Evolutionary conservation across 2,113 vertebrate genomes (phyloP).

Genomic region (Paradisaea rubra): DNA sequence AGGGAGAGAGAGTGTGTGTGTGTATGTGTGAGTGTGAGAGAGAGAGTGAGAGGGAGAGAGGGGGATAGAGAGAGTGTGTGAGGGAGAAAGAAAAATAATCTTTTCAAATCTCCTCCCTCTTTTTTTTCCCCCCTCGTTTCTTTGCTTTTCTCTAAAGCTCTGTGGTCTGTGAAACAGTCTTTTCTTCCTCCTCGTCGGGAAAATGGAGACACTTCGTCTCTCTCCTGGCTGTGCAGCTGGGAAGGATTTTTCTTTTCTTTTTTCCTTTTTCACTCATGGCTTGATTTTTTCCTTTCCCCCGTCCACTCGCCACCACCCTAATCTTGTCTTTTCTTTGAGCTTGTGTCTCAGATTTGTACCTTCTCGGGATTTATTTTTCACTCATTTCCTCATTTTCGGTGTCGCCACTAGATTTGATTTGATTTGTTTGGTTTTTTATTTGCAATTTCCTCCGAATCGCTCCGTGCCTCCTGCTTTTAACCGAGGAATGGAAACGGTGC

Average conservation of each 20-base stretch:
- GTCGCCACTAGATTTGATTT: background rate
- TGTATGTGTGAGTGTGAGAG: constrained; percentile 56
- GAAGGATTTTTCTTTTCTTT: constrained; percentile 60
- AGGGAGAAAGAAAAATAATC: constrained; percentile 73
- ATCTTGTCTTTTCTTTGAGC: constrained; percentile 21
- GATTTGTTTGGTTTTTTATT: constrained; percentile 12
- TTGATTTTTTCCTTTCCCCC: constrained; percentile 26
- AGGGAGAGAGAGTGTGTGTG: constrained; percentile 57
- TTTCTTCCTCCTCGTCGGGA: constrained; percentile 66
- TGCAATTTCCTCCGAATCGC: constrained; percentile 6
- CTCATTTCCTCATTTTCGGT: constrained; percentile 40
- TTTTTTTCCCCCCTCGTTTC: constrained; percentile 63
- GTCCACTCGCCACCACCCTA: background rate
- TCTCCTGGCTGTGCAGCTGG: constrained; percentile 39
- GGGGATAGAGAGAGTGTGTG: constrained; percentile 68
- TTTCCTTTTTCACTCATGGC: constrained; percentile 33
- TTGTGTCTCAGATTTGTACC: constrained; percentile 7
- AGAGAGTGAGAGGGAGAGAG: constrained; percentile 68
- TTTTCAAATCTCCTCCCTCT: constrained; percentile 78
- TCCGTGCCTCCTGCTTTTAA: constrained; percentile 8
- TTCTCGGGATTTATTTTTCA: constrained; percentile 47
- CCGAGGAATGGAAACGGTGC: constrained; percentile 41
- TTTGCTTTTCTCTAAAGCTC: constrained; percentile 70
- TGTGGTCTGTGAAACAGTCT: constrained; percentile 63
- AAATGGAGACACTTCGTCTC: constrained; percentile 71